Percentiles rank a stretch among this genome's conserved stretches.
These are phyloP conservation scores for Thalassophryne amazonica DNA, from an alignment of 2,797 vertebrate genomes.

Conservation along the genomic window DNA sequence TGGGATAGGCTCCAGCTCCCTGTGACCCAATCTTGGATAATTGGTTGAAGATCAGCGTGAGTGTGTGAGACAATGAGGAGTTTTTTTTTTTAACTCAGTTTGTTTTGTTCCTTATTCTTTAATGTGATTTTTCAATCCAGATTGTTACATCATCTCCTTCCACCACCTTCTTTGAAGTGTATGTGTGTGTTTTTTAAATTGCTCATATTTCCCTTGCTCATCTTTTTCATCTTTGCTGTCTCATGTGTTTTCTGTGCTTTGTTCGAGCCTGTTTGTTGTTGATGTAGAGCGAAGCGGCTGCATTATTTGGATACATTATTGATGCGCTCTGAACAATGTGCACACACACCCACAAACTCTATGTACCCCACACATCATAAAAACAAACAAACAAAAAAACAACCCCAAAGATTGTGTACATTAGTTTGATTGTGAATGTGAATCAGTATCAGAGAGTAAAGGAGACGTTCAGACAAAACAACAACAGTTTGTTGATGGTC, in stretches of 20 bases:
- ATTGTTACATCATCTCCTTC: not conserved
- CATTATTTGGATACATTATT: conserved; percentile 79
- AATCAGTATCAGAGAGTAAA: not conserved
- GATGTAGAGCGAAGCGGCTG: conserved; percentile 60
- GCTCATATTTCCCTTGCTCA: conserved; percentile 26
- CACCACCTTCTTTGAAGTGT: no score
- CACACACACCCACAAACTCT: conserved; percentile 16
- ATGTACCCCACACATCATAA: conserved; percentile 33
- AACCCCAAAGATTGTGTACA: conserved; percentile 6
- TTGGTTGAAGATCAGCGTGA: no score
- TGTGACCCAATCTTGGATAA: no score
- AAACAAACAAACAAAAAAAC: conserved; percentile 28
- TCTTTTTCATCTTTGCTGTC: conserved; percentile 23
- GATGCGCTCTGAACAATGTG: conserved; percentile 61
- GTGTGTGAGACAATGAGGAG: no score
- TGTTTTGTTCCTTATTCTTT: no score
- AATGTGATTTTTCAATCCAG: no score
- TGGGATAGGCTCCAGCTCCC: no score
- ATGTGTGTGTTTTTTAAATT: conserved; percentile 1
- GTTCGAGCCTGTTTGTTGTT: conserved; percentile 60
- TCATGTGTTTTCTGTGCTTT: conserved; percentile 26
- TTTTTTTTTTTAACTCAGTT: no score
- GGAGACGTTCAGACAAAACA: not conserved
- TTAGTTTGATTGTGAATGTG: conserved; percentile 18
- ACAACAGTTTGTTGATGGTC: not conserved